Conservation (phyloP, 2,888 invertebrate genomes). For the Harpalus rufipes region DNA sequence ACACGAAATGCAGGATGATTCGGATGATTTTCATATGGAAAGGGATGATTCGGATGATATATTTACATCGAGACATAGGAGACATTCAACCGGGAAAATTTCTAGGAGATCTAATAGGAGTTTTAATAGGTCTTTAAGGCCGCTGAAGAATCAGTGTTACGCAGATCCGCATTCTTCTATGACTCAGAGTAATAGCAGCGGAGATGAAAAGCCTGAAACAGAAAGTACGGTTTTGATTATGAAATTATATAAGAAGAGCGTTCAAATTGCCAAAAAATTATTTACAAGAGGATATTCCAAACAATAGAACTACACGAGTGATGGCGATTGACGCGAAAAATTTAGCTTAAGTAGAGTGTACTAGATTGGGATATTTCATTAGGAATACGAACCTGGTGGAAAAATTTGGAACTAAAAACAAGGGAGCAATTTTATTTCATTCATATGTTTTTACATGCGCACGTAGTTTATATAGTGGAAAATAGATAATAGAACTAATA, state of each 20-base stretch:
- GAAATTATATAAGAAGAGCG: background rate
- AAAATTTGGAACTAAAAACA: too few relatives aligned
- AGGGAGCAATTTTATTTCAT: too few relatives aligned
- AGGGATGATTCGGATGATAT: slow-evolving; percentile 73
- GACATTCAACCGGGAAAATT: slow-evolving; percentile 30
- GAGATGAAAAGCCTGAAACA: slow-evolving; percentile 68
- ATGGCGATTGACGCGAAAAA: too few relatives aligned
- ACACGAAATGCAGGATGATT: slow-evolving; percentile 74
- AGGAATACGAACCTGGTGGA: too few relatives aligned
- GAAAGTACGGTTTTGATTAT: slow-evolving; percentile 62
- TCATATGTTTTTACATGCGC: too few relatives aligned
- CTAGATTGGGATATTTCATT: too few relatives aligned
- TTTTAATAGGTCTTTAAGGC: slow-evolving; percentile 75
- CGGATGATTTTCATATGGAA: slow-evolving; percentile 70
- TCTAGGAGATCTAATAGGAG: slow-evolving; percentile 72
- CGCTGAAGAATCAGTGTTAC: slow-evolving; percentile 75
- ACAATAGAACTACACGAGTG: too few relatives aligned
- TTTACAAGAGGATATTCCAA: too few relatives aligned
- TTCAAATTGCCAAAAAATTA: background rate
- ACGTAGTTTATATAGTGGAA: too few relatives aligned
- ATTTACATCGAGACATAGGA: slow-evolving; percentile 69
- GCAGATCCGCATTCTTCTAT: slow-evolving; percentile 74
- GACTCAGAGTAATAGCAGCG: slow-evolving; percentile 71
- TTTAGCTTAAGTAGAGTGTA: too few relatives aligned
- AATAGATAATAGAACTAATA: too few relatives aligned